These are phyloP conservation scores for Donacobius atricapilla DNA, from an alignment of 2,113 vertebrate genomes.

Conservation along the genomic window DNA sequence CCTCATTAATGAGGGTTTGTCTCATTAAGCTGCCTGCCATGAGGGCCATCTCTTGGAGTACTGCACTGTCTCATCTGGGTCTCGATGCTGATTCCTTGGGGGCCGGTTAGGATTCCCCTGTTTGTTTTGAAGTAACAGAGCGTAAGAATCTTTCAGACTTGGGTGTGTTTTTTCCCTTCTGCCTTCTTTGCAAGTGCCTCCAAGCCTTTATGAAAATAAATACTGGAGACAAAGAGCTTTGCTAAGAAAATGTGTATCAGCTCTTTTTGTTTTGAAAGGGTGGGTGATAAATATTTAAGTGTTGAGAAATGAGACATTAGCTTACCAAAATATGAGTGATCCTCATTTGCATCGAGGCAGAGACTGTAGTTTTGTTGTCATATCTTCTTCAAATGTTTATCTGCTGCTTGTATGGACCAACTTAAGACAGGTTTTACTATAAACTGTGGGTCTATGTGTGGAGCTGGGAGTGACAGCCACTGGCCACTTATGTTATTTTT, in stretches of 20 bases:
- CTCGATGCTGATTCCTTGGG: accelerated
- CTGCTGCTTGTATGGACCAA: not conserved
- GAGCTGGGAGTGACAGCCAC: not conserved
- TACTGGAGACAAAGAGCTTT: not conserved
- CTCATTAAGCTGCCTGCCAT: not conserved
- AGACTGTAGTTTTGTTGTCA: not conserved
- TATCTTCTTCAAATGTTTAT: not conserved
- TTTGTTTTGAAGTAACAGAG: not conserved
- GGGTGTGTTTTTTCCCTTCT: not conserved
- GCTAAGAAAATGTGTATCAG: not conserved
- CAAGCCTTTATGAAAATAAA: not conserved
- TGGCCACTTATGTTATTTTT: accelerated
- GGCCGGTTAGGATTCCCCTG: not conserved
- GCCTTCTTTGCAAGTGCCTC: not conserved
- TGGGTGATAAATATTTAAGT: not conserved
- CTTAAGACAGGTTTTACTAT: not conserved
- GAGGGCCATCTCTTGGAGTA: not conserved
- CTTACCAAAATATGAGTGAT: not conserved
- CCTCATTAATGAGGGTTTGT: not conserved
- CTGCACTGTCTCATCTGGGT: not conserved
- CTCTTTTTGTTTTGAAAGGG: not conserved
- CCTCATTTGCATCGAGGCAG: not conserved
- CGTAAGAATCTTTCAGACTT: not conserved
- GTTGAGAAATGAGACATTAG: not conserved
- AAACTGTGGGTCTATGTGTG: not conserved